Conservation (phyloP, 2,888 invertebrate genomes). For the Cartodere bifasciata region DNA sequence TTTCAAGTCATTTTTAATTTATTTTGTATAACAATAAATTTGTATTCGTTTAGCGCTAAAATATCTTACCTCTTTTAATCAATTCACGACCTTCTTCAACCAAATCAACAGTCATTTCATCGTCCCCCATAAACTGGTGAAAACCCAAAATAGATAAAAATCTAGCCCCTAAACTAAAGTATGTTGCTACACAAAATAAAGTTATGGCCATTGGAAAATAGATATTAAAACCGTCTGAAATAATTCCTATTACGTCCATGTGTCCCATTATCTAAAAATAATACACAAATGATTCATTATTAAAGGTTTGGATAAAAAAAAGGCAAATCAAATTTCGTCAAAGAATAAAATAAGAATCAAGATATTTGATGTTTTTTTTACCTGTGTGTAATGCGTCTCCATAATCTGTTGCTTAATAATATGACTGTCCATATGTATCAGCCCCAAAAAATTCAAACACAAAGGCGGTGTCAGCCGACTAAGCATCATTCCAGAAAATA, state of each 20-base stretch:
- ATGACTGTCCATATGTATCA: conserved; percentile 97
- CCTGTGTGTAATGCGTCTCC: conserved; percentile 93
- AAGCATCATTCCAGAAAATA: conserved; percentile 97
- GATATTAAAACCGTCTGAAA: conserved; percentile 96
- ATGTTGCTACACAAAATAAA: conserved; percentile 83
- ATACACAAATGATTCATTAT: not conserved
- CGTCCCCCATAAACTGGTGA: conserved; percentile 94
- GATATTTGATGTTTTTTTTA: conserved; percentile 33
- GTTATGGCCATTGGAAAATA: conserved; percentile 98
- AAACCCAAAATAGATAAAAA: conserved; percentile 84
- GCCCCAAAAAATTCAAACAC: conserved; percentile 93
- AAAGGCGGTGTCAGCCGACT: conserved; percentile 96
- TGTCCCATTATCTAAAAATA: conserved; percentile 84
- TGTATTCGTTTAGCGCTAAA: too few species aligned
- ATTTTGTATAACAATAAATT: too few species aligned
- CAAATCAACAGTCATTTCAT: conserved; percentile 83
- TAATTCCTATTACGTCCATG: conserved; percentile 94
- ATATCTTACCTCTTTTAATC: conserved; percentile 76
- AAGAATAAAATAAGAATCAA: conserved; percentile 4
- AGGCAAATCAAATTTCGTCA: conserved; percentile 1
- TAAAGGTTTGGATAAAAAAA: conserved; percentile 5
- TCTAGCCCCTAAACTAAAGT: conserved; percentile 85
- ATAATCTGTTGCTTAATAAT: conserved; percentile 65
- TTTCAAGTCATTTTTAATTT: too few species aligned
- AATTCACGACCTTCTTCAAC: conserved; percentile 90